phyloP scores from a whole-genome alignment of 1,140 invertebrate genomes.

The Contarinia nasturtii region DNA sequence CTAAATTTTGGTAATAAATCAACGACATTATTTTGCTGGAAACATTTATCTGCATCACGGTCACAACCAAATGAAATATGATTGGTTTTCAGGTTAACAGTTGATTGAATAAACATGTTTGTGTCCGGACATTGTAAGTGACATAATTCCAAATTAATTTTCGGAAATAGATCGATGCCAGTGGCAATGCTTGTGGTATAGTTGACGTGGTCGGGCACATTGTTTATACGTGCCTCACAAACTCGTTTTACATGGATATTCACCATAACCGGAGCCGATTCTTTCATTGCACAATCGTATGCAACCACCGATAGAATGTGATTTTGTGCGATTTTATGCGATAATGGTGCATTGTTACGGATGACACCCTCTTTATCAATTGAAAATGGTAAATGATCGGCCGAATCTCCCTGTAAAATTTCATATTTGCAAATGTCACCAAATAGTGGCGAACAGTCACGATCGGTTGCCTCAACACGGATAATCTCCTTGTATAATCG shows the following conservation, averaged over 20 bases:
- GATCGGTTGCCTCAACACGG: conserved; percentile 72
- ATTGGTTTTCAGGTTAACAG: conserved; percentile 20
- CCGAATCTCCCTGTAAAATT: conserved; percentile 58
- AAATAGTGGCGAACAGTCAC: conserved; percentile 80
- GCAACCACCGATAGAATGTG: conserved; percentile 94
- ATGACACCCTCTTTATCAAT: conserved; percentile 82
- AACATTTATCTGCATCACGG: conserved; percentile 24
- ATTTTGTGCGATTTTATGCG: conserved; percentile 82
- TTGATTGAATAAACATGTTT: conserved; percentile 17
- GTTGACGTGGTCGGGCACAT: conserved; percentile 74
- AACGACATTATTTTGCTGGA: conserved; percentile 26
- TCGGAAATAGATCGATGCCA: conserved; percentile 50
- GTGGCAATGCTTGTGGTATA: conserved; percentile 62
- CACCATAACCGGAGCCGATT: conserved; percentile 75
- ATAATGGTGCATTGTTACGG: conserved; percentile 75
- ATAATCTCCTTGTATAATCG: conserved; percentile 76
- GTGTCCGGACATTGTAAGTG: conserved; percentile 56
- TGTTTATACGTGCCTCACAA: conserved; percentile 26
- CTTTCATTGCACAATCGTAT: conserved; percentile 87
- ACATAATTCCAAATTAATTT: conserved; percentile 72
- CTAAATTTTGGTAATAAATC: conserved; percentile 71
- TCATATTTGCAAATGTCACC: conserved; percentile 93
- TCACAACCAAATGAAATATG: conserved; percentile 24
- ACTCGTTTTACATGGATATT: conserved; percentile 63
- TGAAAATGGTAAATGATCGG: conserved; percentile 53